These are phyloP conservation scores for Orycteropus afer DNA, from an alignment of 2,113 vertebrate species.

Conservation along the genomic window DNA sequence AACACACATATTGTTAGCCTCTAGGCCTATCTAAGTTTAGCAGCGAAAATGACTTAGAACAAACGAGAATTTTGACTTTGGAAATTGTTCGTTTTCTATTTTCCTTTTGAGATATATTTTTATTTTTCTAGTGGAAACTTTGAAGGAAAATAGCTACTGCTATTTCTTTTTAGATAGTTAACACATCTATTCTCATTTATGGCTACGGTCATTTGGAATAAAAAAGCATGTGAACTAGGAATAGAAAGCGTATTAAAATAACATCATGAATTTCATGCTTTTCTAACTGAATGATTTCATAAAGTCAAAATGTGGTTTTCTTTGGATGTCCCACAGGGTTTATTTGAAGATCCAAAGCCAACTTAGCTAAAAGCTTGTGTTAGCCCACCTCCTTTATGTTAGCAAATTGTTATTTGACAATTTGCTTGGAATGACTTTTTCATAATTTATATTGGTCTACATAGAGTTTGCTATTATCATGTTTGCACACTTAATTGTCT, in stretches of 20 bases:
- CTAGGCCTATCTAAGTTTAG: not conserved
- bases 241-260: not conserved
- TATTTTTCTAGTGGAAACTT: slow-evolving; percentile 41
- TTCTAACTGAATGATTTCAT: not conserved
- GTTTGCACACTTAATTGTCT: not conserved
- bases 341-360: not conserved
- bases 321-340: not conserved
- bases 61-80: not conserved
- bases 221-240: not conserved
- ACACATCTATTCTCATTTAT: slow-evolving; percentile 28
- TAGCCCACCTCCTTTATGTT: not conserved
- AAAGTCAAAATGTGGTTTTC: not conserved
- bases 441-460: not conserved
- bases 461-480: not conserved
- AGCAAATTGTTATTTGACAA: not conserved
- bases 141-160: slow-evolving; percentile 41
- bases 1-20: rapidly evolving
- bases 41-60: not conserved
- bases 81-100: not conserved
- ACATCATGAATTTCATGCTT: not conserved
- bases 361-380: not conserved
- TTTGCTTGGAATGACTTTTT: not conserved
- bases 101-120: slow-evolving; percentile 49
- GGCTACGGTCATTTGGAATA: not conserved
- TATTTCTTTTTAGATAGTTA: slow-evolving; percentile 45